These are phyloP conservation scores for Pangasius sanitwongsei DNA, from an alignment of 2,797 vertebrate genomes.

Conservation along the genomic window DNA sequence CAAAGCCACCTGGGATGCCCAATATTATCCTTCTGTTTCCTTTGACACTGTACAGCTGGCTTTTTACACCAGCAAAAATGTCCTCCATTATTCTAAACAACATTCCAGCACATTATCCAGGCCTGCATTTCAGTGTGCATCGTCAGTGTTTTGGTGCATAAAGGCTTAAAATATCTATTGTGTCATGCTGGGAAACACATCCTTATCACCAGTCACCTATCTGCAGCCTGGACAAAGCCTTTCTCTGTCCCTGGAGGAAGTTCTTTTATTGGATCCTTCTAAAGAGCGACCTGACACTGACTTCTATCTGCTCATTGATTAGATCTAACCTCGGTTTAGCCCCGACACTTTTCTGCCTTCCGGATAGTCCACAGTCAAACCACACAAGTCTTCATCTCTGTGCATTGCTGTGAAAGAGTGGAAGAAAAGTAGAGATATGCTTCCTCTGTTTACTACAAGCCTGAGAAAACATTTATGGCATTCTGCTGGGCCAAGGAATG, in stretches of 20 bases:
- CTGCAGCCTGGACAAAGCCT: constrained; percentile 1
- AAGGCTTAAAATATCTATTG: constrained; percentile 33
- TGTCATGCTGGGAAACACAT: constrained; percentile 27
- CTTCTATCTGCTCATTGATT: constrained; percentile 45
- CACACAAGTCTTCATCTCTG: constrained; percentile 30
- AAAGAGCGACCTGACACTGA: constrained; percentile 49
- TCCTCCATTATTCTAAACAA: constrained; percentile 19
- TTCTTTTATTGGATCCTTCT: constrained; percentile 41
- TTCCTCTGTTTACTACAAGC: constrained; percentile 54
- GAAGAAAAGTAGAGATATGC: constrained; percentile 29
- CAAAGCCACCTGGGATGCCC: constrained; percentile 35
- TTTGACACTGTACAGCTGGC: constrained; percentile 20
- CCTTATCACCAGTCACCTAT: constrained; percentile 40
- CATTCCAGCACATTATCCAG: constrained; percentile 20
- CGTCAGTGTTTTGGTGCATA: background rate
- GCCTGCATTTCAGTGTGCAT: background rate
- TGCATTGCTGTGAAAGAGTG: constrained; percentile 18
- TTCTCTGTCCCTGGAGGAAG: constrained; percentile 26
- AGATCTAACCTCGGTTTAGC: constrained; percentile 54
- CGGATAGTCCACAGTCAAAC: background rate
- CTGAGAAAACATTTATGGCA: constrained; percentile 55
- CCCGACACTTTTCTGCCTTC: constrained; percentile 9
- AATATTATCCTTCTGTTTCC: constrained; percentile 28
- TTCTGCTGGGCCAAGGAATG: constrained; percentile 40
- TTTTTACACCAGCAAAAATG: constrained; percentile 33